Evolutionary conservation across 1,140 invertebrate species (phyloP), one percentile per base, ranked within the genome.

Genomic region (Uloborus diversus): DNA sequence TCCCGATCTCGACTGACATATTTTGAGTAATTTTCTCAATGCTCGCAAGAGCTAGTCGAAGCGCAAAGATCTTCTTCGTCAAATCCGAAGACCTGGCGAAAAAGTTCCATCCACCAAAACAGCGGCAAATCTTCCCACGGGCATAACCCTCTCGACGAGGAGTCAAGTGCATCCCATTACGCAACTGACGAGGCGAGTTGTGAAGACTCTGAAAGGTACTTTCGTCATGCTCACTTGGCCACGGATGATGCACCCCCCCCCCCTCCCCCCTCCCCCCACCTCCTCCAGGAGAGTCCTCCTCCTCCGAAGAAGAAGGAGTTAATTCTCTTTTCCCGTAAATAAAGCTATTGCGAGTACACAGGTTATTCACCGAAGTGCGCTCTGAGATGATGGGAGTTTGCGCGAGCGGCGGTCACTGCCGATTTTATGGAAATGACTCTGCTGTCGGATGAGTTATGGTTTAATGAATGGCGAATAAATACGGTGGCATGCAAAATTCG

Each of bases 241-340:
- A 68, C 65, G 47, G 65, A 51, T 68, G 65, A 68, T 68, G 65
- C 4, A 51, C 30, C 53, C 20, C 32, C 20, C 49, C 27, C 51
- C 20, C 27, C 25, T 65, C 27, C 23, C 25, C 25, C 9, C 20
- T 14, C 37, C 25, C 35, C 28, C 23, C 62, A 49, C 1, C 3
- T 49, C n/a, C n/a, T n/a, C n/a, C n/a, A n/a, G n/a, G n/a, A n/a
- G n/a, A n/a, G n/a, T n/a, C n/a, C n/a, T n/a, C n/a, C n/a, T n/a
- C n/a, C n/a, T n/a, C n/a, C n/a, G n/a, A n/a, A n/a, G n/a, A n/a
- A n/a, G n/a, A n/a, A 25, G 33, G 35, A 25, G 62, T 65, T 32
- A 68, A 68, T 30, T 68, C 30, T 57, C n/a, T 51, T 65, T 68
- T 68, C 65, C 53, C 65, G 47, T 53, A 68, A 68, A 68, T 33